Evolutionary conservation across 2,113 vertebrate species (phyloP), one percentile per base, ranked within the genome.

Genomic region (Varanus salvator): DNA sequence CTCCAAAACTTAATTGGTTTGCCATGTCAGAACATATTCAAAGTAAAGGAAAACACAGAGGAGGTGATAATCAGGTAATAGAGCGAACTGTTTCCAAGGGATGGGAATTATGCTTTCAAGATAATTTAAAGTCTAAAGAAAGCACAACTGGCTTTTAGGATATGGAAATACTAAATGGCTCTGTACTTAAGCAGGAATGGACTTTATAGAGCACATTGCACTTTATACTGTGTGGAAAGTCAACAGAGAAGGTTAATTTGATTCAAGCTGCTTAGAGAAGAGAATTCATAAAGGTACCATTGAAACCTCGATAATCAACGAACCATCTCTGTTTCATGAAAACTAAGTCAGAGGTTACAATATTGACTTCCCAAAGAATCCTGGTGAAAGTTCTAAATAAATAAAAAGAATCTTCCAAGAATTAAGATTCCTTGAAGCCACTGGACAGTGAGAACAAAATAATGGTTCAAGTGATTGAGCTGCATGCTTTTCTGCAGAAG

Each of bases 1-100:
- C 75, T 69, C 69, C 71, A 89, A 38, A 75, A 75, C 44, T 44
- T 89, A 89, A 89, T 89, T 89, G 69, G 80, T 89, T 83, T 74
- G 8, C 80, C 38, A 64, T 89, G 80, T 57, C 15, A 75, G 80
- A 48, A 75, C 75, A 64, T 48, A 48, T 83, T 83, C 71, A 74
- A 75, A 75, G 80, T 21, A 75, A 44, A 75, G 4, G 17, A 75
- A 75, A 89, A 83, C 52, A 60, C 60, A 89, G 87, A 82, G 78
- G 29, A 83, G 54, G 52, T 75, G 69, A 83, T 75, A 82, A 82
- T 64, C 69, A 19, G 29, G 38, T 83, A 83, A 74, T 50, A 83
- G 87, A 54, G 27, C 34, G 71, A 82, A 88, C 34, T 29, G 52
- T 88, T 83, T 71, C 80, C 50, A 17, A 83, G 3, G 6, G 60